Base-by-base conservation (phyloP, 2,797 vertebrate genomes). In the Zenarchopterus dispar region DNA sequence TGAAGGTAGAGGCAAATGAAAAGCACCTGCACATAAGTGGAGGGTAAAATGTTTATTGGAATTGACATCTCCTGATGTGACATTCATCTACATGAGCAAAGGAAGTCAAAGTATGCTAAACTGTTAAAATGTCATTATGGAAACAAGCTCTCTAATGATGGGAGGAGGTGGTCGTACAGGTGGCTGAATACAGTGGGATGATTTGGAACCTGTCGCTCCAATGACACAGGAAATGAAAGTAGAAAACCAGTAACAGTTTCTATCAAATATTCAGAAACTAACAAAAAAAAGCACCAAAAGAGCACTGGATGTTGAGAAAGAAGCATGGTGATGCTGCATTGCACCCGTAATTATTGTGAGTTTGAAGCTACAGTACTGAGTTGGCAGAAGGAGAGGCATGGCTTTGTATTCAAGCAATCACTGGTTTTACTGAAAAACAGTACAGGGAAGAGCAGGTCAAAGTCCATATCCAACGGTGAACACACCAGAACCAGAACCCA, bases 41-140 rank as follows among this genome's bases (percentile, higher is more conserved):
- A 75, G 84, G 90, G 81, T 87, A 86, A 56, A 75, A 89, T 84
- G 88, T 94, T 94, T 94, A 94, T 93, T 94, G 89, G 85, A 93
- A 90, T 86, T 89, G 75, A 79, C 80, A 45, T 75, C 91, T 88
- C 90, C 87, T 82, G 54, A 92, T 92, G 89, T 82, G 83, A 89
- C 90, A 88, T 90, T 90, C 90, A 88, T 76, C 85, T 92, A 90
- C 87, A 89, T 88, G 90, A 76, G 82, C 83, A 88, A 91, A 90
- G 67, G 72, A 91, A 90, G 80, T 89, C 84, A 84, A 87, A 91
- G 88, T 90, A 89, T 86, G 85, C 77, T 77, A 88, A 84, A 90
- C 90, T 88, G 88, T 77, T 87, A 89, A 83, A 81, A 89, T 73
- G 75, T 62, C 70, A 71, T 84, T 70, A 77, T 56, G 78, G 76